phyloP scores from a whole-genome alignment of 2,888 invertebrate species.

The Bhutanitis thaidina region DNA sequence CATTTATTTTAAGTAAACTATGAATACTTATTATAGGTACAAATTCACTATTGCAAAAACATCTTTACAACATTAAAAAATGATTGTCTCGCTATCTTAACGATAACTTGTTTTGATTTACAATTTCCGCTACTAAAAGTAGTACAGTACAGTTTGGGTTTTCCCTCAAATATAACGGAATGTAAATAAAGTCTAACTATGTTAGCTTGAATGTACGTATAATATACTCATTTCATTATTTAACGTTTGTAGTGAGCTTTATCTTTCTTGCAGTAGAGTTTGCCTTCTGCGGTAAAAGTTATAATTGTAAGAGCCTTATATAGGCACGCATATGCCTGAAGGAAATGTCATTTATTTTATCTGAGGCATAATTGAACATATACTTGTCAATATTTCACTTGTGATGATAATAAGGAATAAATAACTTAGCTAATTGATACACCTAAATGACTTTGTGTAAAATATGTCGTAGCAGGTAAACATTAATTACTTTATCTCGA shows the following conservation, averaged over 20 bases:
- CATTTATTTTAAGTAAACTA: conserved; percentile 19
- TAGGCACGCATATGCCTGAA: no score
- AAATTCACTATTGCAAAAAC: conserved; percentile 67
- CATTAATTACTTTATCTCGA: background rate
- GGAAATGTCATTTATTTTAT: no score
- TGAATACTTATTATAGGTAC: conserved; percentile 22
- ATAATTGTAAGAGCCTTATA: no score
- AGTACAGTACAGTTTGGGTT: no score
- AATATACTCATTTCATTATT: no score
- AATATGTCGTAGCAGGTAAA: background rate
- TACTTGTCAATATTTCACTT: background rate
- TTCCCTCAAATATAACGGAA: background rate
- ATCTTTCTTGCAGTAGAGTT: background rate
- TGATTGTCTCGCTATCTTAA: background rate
- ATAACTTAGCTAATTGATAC: conserved; percentile 60
- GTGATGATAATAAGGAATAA: conserved; percentile 55
- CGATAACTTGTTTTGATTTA: no score
- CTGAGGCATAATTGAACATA: background rate
- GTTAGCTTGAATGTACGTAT: no score
- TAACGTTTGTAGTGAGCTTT: background rate
- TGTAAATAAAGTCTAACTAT: background rate
- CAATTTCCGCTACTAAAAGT: no score
- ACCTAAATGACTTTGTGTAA: conserved; percentile 59
- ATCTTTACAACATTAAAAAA: conserved; percentile 69
- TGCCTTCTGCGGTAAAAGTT: background rate